phyloP scores from a whole-genome alignment of 2,113 vertebrate species.

The Zosterops japonicus region DNA sequence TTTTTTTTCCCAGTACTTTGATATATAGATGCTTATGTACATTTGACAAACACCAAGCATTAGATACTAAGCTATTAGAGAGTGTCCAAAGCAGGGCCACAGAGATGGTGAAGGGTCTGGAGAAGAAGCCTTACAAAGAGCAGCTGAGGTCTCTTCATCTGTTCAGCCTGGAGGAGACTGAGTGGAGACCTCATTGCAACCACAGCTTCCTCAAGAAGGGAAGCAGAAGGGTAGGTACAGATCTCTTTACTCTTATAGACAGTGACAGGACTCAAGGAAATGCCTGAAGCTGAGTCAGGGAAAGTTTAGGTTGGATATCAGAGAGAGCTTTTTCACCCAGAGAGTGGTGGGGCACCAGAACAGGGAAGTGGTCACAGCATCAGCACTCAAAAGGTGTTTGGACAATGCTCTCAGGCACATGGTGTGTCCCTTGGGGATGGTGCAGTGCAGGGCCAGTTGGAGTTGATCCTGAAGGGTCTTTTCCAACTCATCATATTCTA shows the following conservation, averaged over 20 bases:
- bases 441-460: background rate
- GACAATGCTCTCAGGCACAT: background rate
- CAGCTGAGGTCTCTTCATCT: background rate
- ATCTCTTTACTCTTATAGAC: background rate
- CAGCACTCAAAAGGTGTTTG: background rate
- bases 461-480: fast-evolving
- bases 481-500: background rate
- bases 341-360: background rate
- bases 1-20: background rate
- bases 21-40: background rate
- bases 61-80: background rate
- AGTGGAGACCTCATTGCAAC: background rate
- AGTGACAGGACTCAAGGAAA: background rate
- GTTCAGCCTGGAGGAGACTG: background rate
- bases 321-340: background rate
- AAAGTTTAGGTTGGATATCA: background rate
- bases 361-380: background rate
- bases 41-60: background rate
- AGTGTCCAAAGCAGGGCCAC: background rate
- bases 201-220: background rate
- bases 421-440: background rate
- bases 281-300: background rate
- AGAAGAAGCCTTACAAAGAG: background rate
- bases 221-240: background rate
- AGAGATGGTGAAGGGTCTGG: background rate